A percentile compares a stretch with the other conserved stretches of the same genome.
These are phyloP conservation scores for Saguinus imperator DNA, from an alignment of 2,113 vertebrate genomes.

Conservation along the genomic window DNA sequence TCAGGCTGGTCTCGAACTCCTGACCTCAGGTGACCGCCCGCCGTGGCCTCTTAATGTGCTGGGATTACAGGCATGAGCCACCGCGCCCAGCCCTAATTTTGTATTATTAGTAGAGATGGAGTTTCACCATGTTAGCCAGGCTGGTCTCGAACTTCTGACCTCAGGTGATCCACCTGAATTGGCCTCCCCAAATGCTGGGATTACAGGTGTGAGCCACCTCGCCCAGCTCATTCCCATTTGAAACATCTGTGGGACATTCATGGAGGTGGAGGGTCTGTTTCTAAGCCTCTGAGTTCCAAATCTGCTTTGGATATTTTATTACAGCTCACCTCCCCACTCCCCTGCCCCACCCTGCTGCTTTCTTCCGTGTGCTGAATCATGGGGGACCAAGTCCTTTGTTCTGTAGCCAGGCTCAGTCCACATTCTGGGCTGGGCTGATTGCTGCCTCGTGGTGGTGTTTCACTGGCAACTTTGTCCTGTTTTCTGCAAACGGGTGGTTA, in stretches of 20 bases:
- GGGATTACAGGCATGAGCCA: too few relatives aligned
- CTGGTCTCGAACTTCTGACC: too few relatives aligned
- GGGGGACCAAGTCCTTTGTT: background rate
- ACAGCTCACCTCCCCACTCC: too few relatives aligned
- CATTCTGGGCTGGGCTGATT: background rate
- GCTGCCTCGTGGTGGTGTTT: background rate
- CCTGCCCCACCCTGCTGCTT: background rate
- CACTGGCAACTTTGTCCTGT: background rate
- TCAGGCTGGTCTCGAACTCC: too few relatives aligned
- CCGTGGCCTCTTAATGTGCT: too few relatives aligned
- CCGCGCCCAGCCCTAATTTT: too few relatives aligned
- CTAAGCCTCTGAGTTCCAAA: background rate
- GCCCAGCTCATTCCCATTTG: background rate
- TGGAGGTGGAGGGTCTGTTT: background rate
- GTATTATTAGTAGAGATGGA: too few relatives aligned
- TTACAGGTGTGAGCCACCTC: too few relatives aligned
- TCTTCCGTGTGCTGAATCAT: fast-evolving
- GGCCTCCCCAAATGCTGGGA: too few relatives aligned
- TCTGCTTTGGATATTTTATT: background rate
- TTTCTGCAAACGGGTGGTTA: background rate
- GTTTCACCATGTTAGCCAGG: too few relatives aligned
- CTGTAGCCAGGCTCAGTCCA: background rate
- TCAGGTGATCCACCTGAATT: too few relatives aligned
- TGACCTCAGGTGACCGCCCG: too few relatives aligned
- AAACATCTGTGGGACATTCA: background rate